Percentiles rank a stretch among this genome's conserved stretches.
phyloP scores from a whole-genome alignment of 1,140 invertebrate species.

The Drepana arcuata region DNA sequence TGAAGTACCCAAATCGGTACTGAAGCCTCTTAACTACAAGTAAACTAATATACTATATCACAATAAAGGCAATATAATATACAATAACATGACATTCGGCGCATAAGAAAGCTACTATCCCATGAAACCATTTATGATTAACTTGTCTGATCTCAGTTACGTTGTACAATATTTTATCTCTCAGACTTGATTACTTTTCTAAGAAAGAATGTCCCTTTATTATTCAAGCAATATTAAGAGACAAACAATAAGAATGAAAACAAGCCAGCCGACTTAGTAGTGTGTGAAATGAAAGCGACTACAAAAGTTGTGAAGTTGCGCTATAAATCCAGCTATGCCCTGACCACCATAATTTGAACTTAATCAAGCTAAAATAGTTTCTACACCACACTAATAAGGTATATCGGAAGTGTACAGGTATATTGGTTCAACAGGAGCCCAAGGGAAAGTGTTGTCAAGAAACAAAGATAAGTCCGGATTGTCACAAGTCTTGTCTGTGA shows the following conservation, averaged over 20 bases:
- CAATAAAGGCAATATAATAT: too few species aligned
- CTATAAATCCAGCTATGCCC: constrained; percentile 48
- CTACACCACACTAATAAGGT: constrained; percentile 13
- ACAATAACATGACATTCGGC: too few species aligned
- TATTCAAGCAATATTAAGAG: too few species aligned
- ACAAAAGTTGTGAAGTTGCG: constrained; percentile 54
- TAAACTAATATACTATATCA: too few species aligned
- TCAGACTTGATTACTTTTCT: too few species aligned
- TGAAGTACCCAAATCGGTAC: too few species aligned
- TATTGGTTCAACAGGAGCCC: constrained; percentile 29
- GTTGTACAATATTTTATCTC: too few species aligned
- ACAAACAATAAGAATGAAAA: constrained; percentile 27
- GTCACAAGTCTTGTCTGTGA: constrained; percentile 47
- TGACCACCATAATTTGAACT: constrained; percentile 11
- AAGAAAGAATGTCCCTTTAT: too few species aligned
- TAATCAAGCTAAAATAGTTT: constrained; percentile 7
- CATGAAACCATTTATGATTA: too few species aligned
- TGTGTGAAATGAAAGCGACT: constrained; percentile 58
- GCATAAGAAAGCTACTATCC: too few species aligned
- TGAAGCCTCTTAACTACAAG: too few species aligned
- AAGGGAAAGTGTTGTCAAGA: constrained; percentile 63
- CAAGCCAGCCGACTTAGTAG: constrained; percentile 37
- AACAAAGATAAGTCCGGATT: constrained; percentile 67
- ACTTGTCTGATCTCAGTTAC: too few species aligned
- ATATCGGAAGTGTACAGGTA: constrained; percentile 10